Percentiles rank a stretch among this genome's conserved stretches.
Conservation (phyloP, 1,140 invertebrate genomes). For the Brachionus koreanus region DNA sequence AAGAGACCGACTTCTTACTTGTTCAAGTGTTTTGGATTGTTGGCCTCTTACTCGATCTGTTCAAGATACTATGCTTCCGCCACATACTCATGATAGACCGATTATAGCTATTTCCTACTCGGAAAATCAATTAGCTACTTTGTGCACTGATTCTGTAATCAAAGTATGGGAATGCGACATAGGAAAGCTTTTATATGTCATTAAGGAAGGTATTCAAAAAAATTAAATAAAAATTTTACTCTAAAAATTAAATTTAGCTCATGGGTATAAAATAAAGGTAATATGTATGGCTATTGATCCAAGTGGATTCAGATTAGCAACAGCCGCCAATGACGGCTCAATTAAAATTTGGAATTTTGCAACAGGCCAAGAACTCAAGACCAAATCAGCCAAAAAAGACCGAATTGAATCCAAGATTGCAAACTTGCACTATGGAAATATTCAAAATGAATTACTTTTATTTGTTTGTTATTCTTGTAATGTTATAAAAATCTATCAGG, state of each 20-base stretch:
- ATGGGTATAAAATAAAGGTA: constrained; percentile 52
- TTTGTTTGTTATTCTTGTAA: constrained; percentile 53
- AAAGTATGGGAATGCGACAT: constrained; percentile 57
- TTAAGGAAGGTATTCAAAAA: constrained; percentile 48
- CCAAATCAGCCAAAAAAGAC: not conserved
- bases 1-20: constrained; percentile 54
- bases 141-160: constrained; percentile 55
- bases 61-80: constrained; percentile 55
- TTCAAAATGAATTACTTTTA: constrained; percentile 50
- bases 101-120: constrained; percentile 48
- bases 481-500: constrained; percentile 51
- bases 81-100: constrained; percentile 57
- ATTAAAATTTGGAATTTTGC: constrained; percentile 57
- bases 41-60: constrained; percentile 56
- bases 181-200: constrained; percentile 53
- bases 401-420: constrained; percentile 50
- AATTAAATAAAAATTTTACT: not conserved
- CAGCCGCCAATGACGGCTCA: constrained; percentile 54
- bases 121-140: constrained; percentile 55
- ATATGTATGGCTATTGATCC: constrained; percentile 52
- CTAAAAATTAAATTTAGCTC: constrained; percentile 19
- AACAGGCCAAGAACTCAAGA: constrained; percentile 51
- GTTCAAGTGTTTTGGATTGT: constrained; percentile 56
- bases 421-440: constrained; percentile 48
- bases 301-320: constrained; percentile 54